Evolutionary conservation across 2,113 vertebrate species (phyloP).

Genomic region (Lepus europaeus): DNA sequence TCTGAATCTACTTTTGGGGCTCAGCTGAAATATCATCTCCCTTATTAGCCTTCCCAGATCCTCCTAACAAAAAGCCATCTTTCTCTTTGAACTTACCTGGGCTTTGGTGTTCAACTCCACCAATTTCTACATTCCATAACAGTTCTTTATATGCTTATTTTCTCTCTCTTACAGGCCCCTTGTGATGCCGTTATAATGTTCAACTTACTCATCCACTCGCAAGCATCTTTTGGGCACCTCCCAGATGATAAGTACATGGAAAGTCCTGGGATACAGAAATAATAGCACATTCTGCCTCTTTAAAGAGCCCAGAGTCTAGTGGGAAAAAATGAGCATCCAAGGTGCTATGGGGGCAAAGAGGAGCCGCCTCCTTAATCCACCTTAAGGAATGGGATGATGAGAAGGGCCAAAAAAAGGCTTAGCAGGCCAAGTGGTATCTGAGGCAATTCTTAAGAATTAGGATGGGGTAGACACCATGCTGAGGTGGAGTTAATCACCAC

Average conservation of each 20-base stretch:
- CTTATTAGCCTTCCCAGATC: background rate
- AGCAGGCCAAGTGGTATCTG: background rate
- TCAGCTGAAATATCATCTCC: background rate
- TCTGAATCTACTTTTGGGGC: background rate
- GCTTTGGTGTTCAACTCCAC: conserved; percentile 25
- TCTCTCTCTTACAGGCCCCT: background rate
- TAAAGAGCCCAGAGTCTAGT: background rate
- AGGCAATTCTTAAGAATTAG: background rate
- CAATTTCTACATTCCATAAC: background rate
- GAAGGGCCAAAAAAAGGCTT: background rate
- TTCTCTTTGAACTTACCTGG: background rate
- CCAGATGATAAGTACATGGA: background rate
- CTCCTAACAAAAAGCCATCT: background rate
- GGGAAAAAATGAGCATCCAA: background rate
- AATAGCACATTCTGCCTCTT: background rate
- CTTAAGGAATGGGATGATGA: background rate
- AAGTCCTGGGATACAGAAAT: background rate
- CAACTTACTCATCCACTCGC: background rate
- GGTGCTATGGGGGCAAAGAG: background rate
- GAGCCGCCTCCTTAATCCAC: background rate
- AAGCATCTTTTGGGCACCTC: conserved; percentile 5
- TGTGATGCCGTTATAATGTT: background rate
- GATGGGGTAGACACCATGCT: too few relatives aligned
- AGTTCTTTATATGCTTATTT: background rate
- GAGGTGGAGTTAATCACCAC: too few relatives aligned